A percentile compares a stretch with the other conserved stretches of the same genome.
phyloP scores from a whole-genome alignment of 2,888 invertebrate species.

The Idaea aversata region DNA sequence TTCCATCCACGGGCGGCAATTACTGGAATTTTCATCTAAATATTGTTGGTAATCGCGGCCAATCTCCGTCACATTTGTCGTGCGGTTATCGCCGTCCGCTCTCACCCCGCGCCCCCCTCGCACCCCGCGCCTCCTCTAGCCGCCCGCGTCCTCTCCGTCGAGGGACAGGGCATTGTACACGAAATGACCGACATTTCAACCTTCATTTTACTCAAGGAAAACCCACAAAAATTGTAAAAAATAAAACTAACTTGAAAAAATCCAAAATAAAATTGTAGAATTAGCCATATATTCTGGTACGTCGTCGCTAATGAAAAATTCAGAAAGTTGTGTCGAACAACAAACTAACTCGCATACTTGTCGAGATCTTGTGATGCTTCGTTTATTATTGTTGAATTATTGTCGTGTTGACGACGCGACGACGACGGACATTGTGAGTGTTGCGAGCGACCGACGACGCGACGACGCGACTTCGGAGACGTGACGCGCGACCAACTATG shows the following conservation, averaged over 20 bases:
- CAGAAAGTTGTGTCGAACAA: conserved; percentile 1
- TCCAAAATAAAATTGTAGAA: neutral
- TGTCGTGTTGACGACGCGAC: neutral
- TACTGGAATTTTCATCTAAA: neutral
- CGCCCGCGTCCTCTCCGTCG: too few relatives aligned
- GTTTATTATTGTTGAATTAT: neutral
- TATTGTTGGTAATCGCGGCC: neutral
- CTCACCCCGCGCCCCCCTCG: too few relatives aligned
- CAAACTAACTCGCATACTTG: neutral
- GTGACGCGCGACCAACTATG: too few relatives aligned
- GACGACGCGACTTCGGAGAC: too few relatives aligned
- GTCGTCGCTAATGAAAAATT: neutral
- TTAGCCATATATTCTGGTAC: neutral
- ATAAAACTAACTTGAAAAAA: too few relatives aligned
- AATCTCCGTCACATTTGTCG: neutral
- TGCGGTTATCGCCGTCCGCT: neutral
- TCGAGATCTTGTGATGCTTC: too few relatives aligned
- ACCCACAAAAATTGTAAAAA: neutral
- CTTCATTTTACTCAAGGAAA: neutral
- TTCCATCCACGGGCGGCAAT: neutral
- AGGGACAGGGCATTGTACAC: neutral
- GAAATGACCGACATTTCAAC: neutral
- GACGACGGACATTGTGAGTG: neutral
- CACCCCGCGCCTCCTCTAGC: too few relatives aligned
- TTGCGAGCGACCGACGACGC: too few relatives aligned